Base-by-base conservation (phyloP, 2,888 invertebrate species). In the Philaethria dido region DNA sequence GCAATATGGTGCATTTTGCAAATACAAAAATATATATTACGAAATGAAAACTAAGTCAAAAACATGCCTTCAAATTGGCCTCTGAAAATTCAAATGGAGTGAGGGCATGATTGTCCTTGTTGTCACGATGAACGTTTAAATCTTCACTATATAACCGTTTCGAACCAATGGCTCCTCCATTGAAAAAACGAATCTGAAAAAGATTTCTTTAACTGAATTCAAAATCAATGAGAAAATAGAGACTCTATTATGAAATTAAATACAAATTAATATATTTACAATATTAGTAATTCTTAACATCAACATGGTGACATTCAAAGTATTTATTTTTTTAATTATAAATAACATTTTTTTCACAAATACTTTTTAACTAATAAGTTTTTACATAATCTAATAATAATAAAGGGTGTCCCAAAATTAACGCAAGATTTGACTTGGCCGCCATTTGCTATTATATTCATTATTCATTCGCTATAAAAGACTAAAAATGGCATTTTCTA, bases 81-180 rank as follows among this genome's bases (percentile, higher is more conserved):
- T 86, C 87, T 55, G 85, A 85, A 68, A 89, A 92, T 65, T 89
- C 85, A 74, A 92, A 92, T 13, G 87, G 88, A 13, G 80, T 83
- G 0, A 66, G 29, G 0, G 82, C 66, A 72, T 91, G 86, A 71
- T 92, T 92, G 14, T 84, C 80, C 0, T 55, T 13, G 1, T 73
- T 77, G 70, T 91, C 91, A 73, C 87, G 79, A 70, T 91, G 92
- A 22, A 85, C 85, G 67, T 78, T 45, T 20, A 87, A 73, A 0
- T 86, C 85, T 42, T 87, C 85, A 47, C 85, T 84, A 55, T 69
- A 66, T 25, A 81, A 72, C 50, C 69, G 75, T 22, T 72, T 72
- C 16, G 88, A 77, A 39, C 78, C 81, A 25, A 79, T 78, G 69
- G 88, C 69, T 61, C 75, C 80, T 71, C 81, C 75, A 36, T 76